These are phyloP conservation scores for Aurelia sp. DNA, from an alignment of 30 jellyfish, hydroid and myxozoan species.

Conservation along the genomic window DNA sequence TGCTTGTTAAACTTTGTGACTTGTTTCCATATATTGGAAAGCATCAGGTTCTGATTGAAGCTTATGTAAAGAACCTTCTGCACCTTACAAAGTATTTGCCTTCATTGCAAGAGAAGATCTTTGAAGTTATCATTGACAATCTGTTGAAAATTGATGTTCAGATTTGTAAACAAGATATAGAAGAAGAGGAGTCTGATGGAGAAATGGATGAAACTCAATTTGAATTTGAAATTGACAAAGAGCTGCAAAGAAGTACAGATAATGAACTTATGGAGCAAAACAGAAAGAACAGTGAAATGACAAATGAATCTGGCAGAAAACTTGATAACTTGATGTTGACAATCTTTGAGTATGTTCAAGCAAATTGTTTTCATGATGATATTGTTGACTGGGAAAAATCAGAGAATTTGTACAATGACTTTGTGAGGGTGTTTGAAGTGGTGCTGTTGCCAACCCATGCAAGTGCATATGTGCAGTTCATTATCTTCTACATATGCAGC, in stretches of 20 bases:
- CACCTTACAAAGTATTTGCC: slow-evolving; percentile 55
- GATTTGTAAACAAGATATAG: slow-evolving; percentile 54
- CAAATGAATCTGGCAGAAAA: slow-evolving; percentile 49
- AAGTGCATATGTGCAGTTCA: slow-evolving; percentile 75
- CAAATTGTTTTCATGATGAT: slow-evolving; percentile 29
- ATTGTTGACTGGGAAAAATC: slow-evolving; percentile 51
- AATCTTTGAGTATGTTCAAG: slow-evolving; percentile 30
- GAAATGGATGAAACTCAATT: slow-evolving; percentile 49
- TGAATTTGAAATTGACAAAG: slow-evolving; percentile 64
- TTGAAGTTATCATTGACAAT: slow-evolving; percentile 62
- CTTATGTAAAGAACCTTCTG: slow-evolving; percentile 41
- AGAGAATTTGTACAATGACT: slow-evolving; percentile 26
- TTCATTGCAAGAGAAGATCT: slow-evolving; percentile 23
- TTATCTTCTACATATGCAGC: slow-evolving; percentile 69
- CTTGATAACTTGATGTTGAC: slow-evolving; percentile 59
- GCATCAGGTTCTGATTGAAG: slow-evolving; percentile 29
- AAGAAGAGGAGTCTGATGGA: slow-evolving; percentile 40
- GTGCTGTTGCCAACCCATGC: slow-evolving; percentile 74
- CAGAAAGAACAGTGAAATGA: slow-evolving; percentile 27
- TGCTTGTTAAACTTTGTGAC: slow-evolving; percentile 8
- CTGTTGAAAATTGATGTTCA: slow-evolving; percentile 69
- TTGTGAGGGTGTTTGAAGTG: slow-evolving; percentile 48
- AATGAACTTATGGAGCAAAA: background rate
- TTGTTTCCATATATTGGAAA: slow-evolving; percentile 69
- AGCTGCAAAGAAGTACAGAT: background rate